Evolutionary conservation across 1,140 invertebrate species (phyloP).

Genomic region (Macrotrachela quadricornifera): DNA sequence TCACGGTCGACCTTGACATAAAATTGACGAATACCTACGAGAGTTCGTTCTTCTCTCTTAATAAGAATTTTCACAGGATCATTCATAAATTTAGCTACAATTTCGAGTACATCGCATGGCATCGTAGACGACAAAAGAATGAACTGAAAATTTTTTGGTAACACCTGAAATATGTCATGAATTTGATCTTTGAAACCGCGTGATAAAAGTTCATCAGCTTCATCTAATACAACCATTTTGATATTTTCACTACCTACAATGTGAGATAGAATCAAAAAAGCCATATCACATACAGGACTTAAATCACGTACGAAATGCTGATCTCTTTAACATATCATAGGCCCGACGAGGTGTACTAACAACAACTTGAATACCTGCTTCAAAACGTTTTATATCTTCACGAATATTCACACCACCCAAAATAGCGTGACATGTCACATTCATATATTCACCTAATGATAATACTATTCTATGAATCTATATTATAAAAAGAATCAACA

Average conservation of each 20-base stretch:
- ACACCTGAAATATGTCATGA: slow-evolving; percentile 84
- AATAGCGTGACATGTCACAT: slow-evolving; percentile 85
- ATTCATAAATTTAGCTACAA: slow-evolving; percentile 89
- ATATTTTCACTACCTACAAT: slow-evolving; percentile 46
- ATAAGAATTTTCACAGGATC: slow-evolving; percentile 83
- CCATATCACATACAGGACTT: no score
- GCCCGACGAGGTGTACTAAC: slow-evolving; percentile 95
- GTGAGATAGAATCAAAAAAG: not conserved
- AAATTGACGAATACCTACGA: slow-evolving; percentile 97
- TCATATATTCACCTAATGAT: slow-evolving; percentile 90
- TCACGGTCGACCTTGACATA: slow-evolving; percentile 83
- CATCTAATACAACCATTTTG: slow-evolving; percentile 93
- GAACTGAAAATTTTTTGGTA: slow-evolving; percentile 70
- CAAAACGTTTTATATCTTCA: slow-evolving; percentile 77
- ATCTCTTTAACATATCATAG: slow-evolving; percentile 85
- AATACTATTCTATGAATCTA: slow-evolving; percentile 76
- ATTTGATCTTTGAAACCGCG: slow-evolving; percentile 99
- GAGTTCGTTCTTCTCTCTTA: slow-evolving; percentile 88
- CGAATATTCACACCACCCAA: slow-evolving; percentile 95
- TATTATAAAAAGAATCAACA: slow-evolving; percentile 11
- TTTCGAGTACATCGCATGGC: slow-evolving; percentile 85
- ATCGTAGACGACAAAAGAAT: slow-evolving; percentile 93
- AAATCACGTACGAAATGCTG: slow-evolving; percentile 38
- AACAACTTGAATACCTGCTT: slow-evolving; percentile 79
- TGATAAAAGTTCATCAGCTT: slow-evolving; percentile 99